Base-by-base conservation (phyloP, 37 sponge, comb jelly and placozoan genomes). In the Bolinopsis microptera region DNA sequence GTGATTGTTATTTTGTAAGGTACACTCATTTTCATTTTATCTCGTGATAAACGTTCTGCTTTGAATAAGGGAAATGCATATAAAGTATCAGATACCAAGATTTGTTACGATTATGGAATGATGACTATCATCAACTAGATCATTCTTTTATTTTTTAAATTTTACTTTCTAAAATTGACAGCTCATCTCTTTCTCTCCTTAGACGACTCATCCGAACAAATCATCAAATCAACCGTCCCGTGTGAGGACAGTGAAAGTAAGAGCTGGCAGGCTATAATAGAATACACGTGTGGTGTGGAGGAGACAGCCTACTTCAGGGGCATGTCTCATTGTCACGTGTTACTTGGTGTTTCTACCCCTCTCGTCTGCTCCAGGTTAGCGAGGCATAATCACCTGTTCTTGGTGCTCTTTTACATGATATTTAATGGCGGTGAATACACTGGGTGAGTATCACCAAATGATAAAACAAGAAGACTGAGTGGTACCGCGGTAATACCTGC, bases 271-370 rank as follows among this genome's bases (percentile, higher is more conserved):
- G 75, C 31, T 8, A 72, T 72, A 5, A n/a, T 72, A 21, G 31
- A 72, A 21, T 72, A 72, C 75, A 72, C 75, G 75, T 72, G 75
- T 21, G 18, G 75, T 21, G 75, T 23, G 75, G 61, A 48, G 61
- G 75, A 72, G 75, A 72, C n/a, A 23, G 18, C 18, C 22, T n/a
- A n/a, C 31, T 28, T 72, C 5, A 2, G 27, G 27, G 75, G 31
- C 75, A 24, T 72, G 31, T 72, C 75, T 30, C 75, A 72, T n/a
- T 72, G 75, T 72, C 75, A 72, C 31, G 75, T 72, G 75, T 30
- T 72, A n/a, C 5, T 72, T 5, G 31, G 31, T 21, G 31, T n/a
- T 3, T n/a, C 31, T 5, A 72, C 75, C 26, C 75, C 75, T 72
- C 75, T 72, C 26, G 75, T 72, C 31, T 72, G 75, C 26, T 13